These are phyloP conservation scores for Tenthredo scrophulariae DNA, from an alignment of 2,888 invertebrate species.

Conservation along the genomic window DNA sequence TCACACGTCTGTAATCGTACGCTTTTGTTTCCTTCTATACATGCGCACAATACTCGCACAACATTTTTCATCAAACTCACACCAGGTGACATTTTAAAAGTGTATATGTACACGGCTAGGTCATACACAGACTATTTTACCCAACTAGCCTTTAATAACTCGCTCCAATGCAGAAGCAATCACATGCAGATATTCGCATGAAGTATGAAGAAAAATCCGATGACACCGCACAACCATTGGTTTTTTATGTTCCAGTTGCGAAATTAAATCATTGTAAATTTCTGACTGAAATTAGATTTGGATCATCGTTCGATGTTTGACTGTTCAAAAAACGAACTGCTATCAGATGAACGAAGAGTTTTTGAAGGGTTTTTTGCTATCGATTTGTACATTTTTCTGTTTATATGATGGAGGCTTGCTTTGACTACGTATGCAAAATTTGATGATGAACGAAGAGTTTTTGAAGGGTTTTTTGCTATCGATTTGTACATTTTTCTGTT, in stretches of 20 bases:
- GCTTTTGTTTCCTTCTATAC: background rate
- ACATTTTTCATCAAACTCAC: background rate
- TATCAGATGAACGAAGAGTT: background rate
- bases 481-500: no score
- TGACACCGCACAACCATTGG: background rate
- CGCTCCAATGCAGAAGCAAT: background rate
- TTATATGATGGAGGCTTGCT: background rate
- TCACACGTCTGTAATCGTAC: constrained; percentile 17
- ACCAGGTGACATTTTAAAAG: background rate
- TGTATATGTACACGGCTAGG: background rate
- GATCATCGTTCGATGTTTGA: background rate
- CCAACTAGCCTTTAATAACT: background rate
- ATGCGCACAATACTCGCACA: background rate
- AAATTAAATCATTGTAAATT: background rate
- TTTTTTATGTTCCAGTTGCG: background rate
- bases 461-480: background rate
- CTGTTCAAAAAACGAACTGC: background rate
- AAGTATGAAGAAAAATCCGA: background rate
- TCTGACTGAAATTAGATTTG: background rate
- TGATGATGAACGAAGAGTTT: background rate
- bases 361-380: background rate
- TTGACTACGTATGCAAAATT: background rate
- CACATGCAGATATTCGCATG: background rate
- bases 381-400: background rate
- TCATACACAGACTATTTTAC: background rate